These are phyloP conservation scores for Pasiphila rectangulata DNA, from an alignment of 2,888 invertebrate genomes.

Conservation along the genomic window DNA sequence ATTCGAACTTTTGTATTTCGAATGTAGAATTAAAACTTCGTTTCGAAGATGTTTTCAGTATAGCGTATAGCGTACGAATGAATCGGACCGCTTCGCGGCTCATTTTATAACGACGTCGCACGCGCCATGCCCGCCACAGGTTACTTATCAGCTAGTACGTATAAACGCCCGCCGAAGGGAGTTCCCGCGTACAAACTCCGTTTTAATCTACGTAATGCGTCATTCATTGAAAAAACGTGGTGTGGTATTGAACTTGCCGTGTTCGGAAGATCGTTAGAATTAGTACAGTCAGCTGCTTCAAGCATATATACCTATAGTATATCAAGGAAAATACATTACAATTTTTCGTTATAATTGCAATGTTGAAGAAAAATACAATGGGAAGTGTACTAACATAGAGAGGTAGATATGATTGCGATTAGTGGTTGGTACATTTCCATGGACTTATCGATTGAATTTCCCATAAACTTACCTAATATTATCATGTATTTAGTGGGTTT, in stretches of 20 bases:
- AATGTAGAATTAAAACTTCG: conserved; percentile 4
- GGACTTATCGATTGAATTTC: too few species aligned
- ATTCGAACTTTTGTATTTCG: conserved; percentile 13
- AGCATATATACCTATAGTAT: neutral
- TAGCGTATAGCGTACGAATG: conserved; percentile 37
- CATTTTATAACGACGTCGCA: conserved; percentile 43
- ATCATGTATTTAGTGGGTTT: too few species aligned
- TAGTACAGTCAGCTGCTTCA: neutral
- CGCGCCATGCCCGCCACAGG: conserved; percentile 25
- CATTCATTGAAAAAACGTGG: conserved; percentile 42
- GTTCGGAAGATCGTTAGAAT: conserved; percentile 1
- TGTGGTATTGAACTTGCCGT: conserved; percentile 27
- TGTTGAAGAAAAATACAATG: too few species aligned
- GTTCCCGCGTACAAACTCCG: conserved; percentile 40
- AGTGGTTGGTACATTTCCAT: too few species aligned
- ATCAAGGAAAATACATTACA: too few species aligned
- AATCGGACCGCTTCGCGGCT: conserved; percentile 17
- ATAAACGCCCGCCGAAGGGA: conserved; percentile 36
- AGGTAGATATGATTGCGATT: too few species aligned
- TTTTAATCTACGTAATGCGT: conserved; percentile 32
- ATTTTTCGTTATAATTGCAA: too few species aligned
- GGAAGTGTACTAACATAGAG: too few species aligned
- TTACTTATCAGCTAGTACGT: conserved; percentile 13
- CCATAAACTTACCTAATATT: too few species aligned
- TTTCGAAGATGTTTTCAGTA: conserved; percentile 14